A percentile compares a stretch with the other conserved stretches of the same genome.
Conservation (phyloP, 2,113 vertebrate genomes). For the Progne subis region DNA sequence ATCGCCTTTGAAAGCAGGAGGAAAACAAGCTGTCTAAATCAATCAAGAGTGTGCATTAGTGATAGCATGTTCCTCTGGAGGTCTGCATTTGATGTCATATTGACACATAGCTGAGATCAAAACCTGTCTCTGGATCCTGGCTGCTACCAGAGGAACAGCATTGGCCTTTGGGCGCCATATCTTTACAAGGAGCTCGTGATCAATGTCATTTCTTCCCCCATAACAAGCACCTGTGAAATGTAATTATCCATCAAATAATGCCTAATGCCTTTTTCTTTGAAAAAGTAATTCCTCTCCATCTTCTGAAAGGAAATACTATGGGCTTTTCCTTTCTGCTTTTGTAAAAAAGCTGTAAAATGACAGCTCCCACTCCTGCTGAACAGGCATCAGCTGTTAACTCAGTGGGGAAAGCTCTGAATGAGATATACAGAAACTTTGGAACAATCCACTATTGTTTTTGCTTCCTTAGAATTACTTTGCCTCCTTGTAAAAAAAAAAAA, state of each 20-base stretch:
- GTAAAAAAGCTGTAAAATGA: conserved; percentile 32
- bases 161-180: not conserved
- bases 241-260: conserved; percentile 44
- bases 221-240: not conserved
- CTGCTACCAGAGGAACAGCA: not conserved
- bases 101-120: conserved; percentile 60
- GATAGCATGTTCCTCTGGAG: conserved; percentile 32
- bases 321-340: conserved; percentile 45
- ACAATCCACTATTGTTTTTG: not conserved
- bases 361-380: conserved; percentile 22
- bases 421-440: conserved; percentile 34
- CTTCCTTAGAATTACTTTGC: conserved; percentile 41
- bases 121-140: not conserved
- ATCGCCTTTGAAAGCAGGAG: conserved; percentile 18
- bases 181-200: conserved; percentile 19
- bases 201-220: not conserved
- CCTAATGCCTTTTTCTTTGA: conserved; percentile 31
- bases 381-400: conserved; percentile 22
- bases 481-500: not conserved
- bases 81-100: conserved; percentile 56
- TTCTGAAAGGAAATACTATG: conserved; percentile 27
- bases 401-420: conserved; percentile 30
- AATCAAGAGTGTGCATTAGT: conserved; percentile 33
- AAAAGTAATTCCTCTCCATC: conserved; percentile 3
- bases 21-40: conserved; percentile 58